These are phyloP conservation scores for Ptilodon capucinus DNA, from an alignment of 2,888 invertebrate genomes.

Conservation along the genomic window DNA sequence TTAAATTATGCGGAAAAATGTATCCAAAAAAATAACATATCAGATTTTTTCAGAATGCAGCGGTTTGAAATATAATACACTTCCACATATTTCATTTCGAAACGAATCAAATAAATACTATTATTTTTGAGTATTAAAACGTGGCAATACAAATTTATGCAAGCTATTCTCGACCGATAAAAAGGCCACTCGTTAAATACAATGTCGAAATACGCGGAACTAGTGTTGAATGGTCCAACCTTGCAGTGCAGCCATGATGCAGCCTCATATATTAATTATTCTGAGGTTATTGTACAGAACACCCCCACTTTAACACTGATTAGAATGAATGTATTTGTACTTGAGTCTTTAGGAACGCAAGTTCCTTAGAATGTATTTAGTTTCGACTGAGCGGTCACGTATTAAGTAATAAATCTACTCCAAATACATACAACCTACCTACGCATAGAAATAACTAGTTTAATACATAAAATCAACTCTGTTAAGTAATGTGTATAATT, in stretches of 20 bases:
- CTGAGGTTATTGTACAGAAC: conserved; percentile 27
- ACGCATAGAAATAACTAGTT: too few species aligned
- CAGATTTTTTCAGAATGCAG: too few species aligned
- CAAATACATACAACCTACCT: too few species aligned
- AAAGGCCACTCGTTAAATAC: conserved; percentile 34
- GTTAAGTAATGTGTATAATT: neutral
- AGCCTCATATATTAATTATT: conserved; percentile 30
- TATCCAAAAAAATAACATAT: neutral
- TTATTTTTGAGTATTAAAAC: neutral
- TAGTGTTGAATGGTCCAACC: conserved; percentile 35
- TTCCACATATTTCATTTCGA: too few species aligned
- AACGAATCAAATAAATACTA: too few species aligned
- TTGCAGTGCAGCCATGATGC: conserved; percentile 33
- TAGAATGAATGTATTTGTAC: neutral
- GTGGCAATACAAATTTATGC: conserved; percentile 19
- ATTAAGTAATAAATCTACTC: too few species aligned
- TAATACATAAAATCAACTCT: too few species aligned
- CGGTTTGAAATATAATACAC: too few species aligned
- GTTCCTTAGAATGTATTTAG: too few species aligned
- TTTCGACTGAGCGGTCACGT: too few species aligned
- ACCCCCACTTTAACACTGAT: neutral
- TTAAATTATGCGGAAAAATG: conserved; percentile 4
- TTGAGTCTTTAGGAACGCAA: too few species aligned
- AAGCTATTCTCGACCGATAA: conserved; percentile 18
- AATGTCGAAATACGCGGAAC: conserved; percentile 44